phyloP scores from a whole-genome alignment of 2,797 vertebrate species.

The Myotis daubentonii region DNA sequence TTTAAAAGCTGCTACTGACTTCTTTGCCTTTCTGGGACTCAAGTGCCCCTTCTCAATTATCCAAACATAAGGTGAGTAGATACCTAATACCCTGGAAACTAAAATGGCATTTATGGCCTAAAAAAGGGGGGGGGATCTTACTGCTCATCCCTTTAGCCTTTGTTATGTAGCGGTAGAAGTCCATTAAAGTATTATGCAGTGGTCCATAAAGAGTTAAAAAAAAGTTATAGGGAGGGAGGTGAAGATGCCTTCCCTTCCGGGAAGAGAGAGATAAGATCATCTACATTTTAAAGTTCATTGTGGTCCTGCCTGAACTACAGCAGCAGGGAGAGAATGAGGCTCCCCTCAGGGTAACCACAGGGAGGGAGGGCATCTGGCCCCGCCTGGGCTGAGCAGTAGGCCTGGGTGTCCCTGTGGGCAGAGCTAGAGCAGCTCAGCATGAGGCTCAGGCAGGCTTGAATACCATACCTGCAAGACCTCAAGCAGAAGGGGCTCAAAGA shows the following conservation, averaged over 20 bases:
- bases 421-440: background rate
- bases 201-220: background rate
- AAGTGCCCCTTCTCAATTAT: background rate
- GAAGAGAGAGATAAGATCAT: background rate
- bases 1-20: background rate
- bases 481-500: background rate
- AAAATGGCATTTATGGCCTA: background rate
- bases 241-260: background rate
- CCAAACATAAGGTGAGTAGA: background rate
- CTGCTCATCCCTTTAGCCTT: background rate
- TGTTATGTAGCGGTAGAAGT: background rate
- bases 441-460: background rate
- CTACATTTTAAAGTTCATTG: background rate
- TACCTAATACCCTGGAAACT: background rate
- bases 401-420: background rate
- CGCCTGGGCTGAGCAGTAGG: background rate
- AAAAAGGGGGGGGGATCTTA: background rate
- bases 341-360: background rate
- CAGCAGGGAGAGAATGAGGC: background rate
- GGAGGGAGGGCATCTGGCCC: background rate
- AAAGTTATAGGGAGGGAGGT: background rate
- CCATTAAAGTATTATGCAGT: background rate
- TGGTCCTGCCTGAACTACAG: background rate
- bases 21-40: background rate
- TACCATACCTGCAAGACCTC: background rate